Conservation (phyloP, 2,113 vertebrate genomes). For the Girardinichthys multiradiatus region DNA sequence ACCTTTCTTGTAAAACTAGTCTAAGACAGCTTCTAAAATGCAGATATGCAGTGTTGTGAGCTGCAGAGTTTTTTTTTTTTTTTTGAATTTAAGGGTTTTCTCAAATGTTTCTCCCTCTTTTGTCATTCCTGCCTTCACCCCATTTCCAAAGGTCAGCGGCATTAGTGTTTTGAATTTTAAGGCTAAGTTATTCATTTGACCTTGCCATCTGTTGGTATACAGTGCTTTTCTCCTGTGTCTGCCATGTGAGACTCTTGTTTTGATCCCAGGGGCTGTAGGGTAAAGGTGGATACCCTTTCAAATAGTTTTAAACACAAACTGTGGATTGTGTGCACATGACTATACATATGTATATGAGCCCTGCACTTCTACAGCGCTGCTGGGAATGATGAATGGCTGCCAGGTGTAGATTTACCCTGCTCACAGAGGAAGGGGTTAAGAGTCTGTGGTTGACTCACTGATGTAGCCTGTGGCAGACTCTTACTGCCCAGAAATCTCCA, state of each 20-base stretch:
- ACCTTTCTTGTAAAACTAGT: no score
- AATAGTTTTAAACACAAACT: slow-evolving; percentile 23
- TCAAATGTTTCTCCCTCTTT: background rate
- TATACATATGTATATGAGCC: slow-evolving; percentile 36
- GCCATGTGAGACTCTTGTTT: slow-evolving; percentile 59
- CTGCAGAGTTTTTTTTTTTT: no score
- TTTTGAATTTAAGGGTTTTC: background rate
- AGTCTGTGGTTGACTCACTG: slow-evolving; percentile 38
- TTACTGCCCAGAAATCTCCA: slow-evolving; percentile 51
- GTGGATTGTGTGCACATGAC: slow-evolving; percentile 34
- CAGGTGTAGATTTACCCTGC: slow-evolving; percentile 57
- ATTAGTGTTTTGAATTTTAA: slow-evolving; percentile 56
- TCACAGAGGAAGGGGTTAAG: slow-evolving; percentile 60
- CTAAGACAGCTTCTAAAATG: no score
- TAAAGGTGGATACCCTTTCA: slow-evolving; percentile 64
- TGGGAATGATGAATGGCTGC: slow-evolving; percentile 70
- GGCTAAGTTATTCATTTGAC: slow-evolving; percentile 57
- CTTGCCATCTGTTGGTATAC: slow-evolving; percentile 56
- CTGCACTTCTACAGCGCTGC: slow-evolving; percentile 17
- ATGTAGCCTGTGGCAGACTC: slow-evolving; percentile 55
- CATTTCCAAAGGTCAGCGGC: slow-evolving; percentile 33
- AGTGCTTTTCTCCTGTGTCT: slow-evolving; percentile 44
- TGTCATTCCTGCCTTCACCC: slow-evolving; percentile 6
- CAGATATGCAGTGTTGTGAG: no score
- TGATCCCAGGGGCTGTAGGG: slow-evolving; percentile 53